Base-by-base conservation (phyloP, 2,113 vertebrate species). In the Xenopus laevis region DNA sequence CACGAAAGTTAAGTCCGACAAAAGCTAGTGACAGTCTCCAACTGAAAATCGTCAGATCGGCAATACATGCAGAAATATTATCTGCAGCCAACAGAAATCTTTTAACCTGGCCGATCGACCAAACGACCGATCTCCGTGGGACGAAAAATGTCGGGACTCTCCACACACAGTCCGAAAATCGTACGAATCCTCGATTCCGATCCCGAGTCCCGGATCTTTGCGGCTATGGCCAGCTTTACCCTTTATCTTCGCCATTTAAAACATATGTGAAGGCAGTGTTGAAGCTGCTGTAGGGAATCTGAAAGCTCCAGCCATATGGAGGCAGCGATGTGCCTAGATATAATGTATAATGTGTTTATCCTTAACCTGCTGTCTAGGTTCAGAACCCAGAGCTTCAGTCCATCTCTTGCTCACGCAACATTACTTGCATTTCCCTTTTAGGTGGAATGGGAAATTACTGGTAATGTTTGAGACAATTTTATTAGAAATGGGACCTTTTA, bases 271-370 rank as follows among this genome's bases (percentile, higher is more conserved):
- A 55, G 55, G 47, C 30, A 62, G 60, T 58, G 60, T 50, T 45
- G 58, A 77, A 65, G 47, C 66, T 77, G 74, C 74, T 70, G 60
- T 60, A 64, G 74, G 74, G 74, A 70, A 64, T 70, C 74, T 77
- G 47, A 70, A 77, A 64, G 59, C 67, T 64, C 74, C 59, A 64
- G 67, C 74, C 74, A 77, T 77, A 77, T 77, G 74, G 74, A 64
- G n/a, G 74, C 60, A 64, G 59, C 46, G 59, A 77, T 69, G 66
- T 69, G 67, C 70, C 67, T 64, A 57, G 67, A 70, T 69, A 77
- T 30, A 30, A 70, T 77, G 59, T 64, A 40, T 64, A 55, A 74
- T 74, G 57, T 67, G 65, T 74, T 74, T 74, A 74, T 74, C 67
- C 72, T 74, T 68, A 65, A 68, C 72, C 64, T 68, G 72, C 65